Conservation (phyloP, 2,888 invertebrate genomes). For the Rhagophthalmus giganteus region DNA sequence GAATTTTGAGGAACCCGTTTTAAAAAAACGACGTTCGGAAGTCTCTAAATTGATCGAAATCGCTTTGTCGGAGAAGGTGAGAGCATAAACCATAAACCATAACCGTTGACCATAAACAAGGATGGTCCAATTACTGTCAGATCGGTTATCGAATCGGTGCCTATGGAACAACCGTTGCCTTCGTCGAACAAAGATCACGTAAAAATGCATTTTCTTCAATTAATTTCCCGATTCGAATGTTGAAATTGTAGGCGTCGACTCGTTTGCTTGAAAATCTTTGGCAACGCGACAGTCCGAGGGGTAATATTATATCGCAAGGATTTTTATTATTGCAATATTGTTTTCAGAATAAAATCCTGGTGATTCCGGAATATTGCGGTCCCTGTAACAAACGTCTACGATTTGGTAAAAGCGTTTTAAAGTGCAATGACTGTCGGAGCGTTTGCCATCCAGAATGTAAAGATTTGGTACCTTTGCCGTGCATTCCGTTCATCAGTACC, state of each 20-base stretch:
- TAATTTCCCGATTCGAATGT: no score
- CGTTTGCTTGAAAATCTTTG: constrained; percentile 36
- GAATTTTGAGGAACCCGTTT: constrained; percentile 39
- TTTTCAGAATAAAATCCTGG: constrained; percentile 77
- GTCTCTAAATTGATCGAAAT: constrained; percentile 53
- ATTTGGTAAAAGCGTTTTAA: constrained; percentile 81
- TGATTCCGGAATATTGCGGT: constrained; percentile 78
- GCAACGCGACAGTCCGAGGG: constrained; percentile 31
- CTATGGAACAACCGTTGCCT: constrained; percentile 41
- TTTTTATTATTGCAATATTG: no score
- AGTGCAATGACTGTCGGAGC: constrained; percentile 84
- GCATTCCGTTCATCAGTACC: constrained; percentile 75
- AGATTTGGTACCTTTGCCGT: constrained; percentile 79
- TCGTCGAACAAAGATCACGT: no score
- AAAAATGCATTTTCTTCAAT: no score
- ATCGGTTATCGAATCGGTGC: constrained; percentile 69
- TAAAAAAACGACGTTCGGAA: constrained; percentile 50
- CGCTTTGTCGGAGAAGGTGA: constrained; percentile 64
- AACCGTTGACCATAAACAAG: constrained; percentile 66
- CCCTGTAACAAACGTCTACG: constrained; percentile 80
- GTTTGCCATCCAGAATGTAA: constrained; percentile 86
- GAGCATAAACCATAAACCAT: constrained; percentile 78
- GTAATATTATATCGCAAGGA: constrained; percentile 44
- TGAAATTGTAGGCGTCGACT: no score
- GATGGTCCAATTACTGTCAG: constrained; percentile 69